phyloP scores from a whole-genome alignment of 2,113 vertebrate genomes.

The Bubo blakistoni region DNA sequence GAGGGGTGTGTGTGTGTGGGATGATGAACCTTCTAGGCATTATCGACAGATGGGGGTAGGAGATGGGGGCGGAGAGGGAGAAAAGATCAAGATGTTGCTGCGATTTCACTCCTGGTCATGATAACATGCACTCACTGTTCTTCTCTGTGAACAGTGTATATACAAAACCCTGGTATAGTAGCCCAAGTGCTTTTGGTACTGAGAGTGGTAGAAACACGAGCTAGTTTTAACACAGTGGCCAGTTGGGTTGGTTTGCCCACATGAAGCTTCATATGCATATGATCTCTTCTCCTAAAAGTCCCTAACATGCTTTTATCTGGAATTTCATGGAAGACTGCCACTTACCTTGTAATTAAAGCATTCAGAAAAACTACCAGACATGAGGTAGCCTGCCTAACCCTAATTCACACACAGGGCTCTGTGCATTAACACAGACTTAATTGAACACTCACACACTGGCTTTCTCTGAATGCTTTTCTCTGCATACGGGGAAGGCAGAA shows the following conservation, averaged over 20 bases:
- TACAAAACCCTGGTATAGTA: neutral
- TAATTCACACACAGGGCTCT: neutral
- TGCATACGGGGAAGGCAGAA: neutral
- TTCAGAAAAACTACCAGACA: neutral
- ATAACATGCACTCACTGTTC: neutral
- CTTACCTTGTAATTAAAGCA: neutral
- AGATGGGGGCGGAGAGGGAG: neutral
- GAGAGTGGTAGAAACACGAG: neutral
- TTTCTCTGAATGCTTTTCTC: neutral
- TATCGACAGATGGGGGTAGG: neutral
- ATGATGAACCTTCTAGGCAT: neutral
- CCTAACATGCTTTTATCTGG: neutral
- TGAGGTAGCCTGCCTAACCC: neutral
- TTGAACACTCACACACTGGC: fast-evolving
- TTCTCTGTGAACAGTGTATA: neutral
- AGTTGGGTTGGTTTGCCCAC: neutral
- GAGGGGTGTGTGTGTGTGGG: neutral
- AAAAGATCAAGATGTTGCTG: neutral
- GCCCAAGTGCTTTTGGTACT: neutral
- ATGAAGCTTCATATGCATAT: neutral
- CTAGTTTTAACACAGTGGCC: neutral
- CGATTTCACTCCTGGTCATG: neutral
- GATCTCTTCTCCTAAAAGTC: neutral
- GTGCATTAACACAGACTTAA: neutral
- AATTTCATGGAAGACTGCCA: neutral